Conservation (phyloP, 2,113 vertebrate species). For the Epinephelus lanceolatus region DNA sequence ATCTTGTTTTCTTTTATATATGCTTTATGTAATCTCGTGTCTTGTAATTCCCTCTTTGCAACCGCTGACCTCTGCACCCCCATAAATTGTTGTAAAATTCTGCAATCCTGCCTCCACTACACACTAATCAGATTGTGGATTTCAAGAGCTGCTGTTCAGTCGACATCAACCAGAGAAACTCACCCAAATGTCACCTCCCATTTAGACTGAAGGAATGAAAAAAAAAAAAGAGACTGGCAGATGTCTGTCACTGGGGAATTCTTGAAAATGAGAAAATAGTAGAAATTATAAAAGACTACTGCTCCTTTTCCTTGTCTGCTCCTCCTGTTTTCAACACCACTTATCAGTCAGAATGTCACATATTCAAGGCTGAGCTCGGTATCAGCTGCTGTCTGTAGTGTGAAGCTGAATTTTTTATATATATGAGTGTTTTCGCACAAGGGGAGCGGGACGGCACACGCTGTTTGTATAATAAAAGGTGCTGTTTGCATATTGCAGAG, state of each 20-base stretch:
- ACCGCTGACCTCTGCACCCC: conserved; percentile 49
- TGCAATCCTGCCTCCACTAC: conserved; percentile 48
- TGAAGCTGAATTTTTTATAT: not conserved
- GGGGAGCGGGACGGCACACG: not conserved
- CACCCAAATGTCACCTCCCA: conserved; percentile 61
- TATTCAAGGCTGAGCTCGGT: conserved; percentile 10
- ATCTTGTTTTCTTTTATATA: conserved; percentile 50
- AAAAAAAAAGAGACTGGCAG: not conserved
- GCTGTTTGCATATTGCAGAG: conserved; percentile 62
- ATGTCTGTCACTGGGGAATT: conserved; percentile 17
- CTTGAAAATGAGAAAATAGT: conserved; percentile 31
- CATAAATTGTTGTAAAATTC: conserved; percentile 65
- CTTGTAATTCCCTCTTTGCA: conserved; percentile 57
- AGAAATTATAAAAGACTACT: conserved; percentile 40
- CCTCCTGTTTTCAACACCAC: conserved; percentile 33
- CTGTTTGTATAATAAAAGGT: conserved; percentile 52
- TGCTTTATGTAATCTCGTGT: conserved; percentile 56
- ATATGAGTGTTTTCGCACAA: not conserved
- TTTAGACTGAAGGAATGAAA: conserved; percentile 38
- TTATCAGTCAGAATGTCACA: conserved; percentile 10
- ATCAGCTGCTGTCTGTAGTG: conserved; percentile 27
- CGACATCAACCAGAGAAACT: conserved; percentile 45
- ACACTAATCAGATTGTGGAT: conserved; percentile 62
- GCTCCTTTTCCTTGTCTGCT: not conserved
- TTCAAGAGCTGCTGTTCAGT: conserved; percentile 47